Base-by-base conservation (phyloP, 2,888 invertebrate species). In the Itoplectis maculator region DNA sequence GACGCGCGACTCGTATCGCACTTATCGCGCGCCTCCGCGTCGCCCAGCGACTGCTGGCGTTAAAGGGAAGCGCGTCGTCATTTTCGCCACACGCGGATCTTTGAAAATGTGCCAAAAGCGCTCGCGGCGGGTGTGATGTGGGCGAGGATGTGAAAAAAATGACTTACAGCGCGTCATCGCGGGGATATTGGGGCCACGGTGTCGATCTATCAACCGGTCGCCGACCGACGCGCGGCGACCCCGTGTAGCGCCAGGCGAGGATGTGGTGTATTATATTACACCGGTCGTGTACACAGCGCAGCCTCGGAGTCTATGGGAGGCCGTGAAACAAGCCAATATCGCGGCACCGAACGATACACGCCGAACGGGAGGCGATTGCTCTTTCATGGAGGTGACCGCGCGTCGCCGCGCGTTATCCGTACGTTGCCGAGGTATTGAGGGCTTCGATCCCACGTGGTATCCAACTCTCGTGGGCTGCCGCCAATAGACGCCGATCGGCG, bases 241-340 rank as follows among this genome's bases (percentile, higher is more conserved):
- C 37, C n/a, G 23, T 56, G 70, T 54, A 9, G 40, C n/a, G n/a
- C n/a, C n/a, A n/a, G n/a, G n/a, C n/a, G n/a, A 56, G 56, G 11
- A 45, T n/a, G 11, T 35, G 63, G 63, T 74, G 37, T 63, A 20
- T 13, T 23, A 23, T 40, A 15, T 35, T 13, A 40, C 29, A 29
- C 29, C 29, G 29, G 29, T 15, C 18, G 23, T 51, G 35, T 45
- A 18, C 40, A 35, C 0, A 15, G 9, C 15, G 29, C 11, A 8
- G 18, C 11, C 15, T n/a, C 13, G 9, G 51, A 54, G 15, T 56
- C 37, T 18, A 63, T 56, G 78, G 29, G 78, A 63, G 49, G 51
- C 63, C 56, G 74, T 75, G 78, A 82, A 79, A 79, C 78, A 56
- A 74, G 51, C 59, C 66, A 40, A 74, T 66, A 70, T 70, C 56